Base-by-base conservation (phyloP, 92 coral and sea anemone species). In the Zoanthus solanderi region DNA sequence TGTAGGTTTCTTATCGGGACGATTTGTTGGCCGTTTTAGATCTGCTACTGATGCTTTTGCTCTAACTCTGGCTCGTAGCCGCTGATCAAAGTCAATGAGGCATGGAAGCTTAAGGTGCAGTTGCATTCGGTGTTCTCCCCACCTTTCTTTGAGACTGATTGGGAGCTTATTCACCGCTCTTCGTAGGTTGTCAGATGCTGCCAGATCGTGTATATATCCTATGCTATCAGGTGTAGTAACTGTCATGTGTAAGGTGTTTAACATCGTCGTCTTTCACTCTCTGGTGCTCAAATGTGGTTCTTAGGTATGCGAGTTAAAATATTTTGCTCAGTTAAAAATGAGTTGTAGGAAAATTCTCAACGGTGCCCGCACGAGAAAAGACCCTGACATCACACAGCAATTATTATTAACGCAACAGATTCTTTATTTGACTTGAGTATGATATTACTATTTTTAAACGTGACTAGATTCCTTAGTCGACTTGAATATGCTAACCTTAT, bases 111-210 rank as follows among this genome's bases (percentile, higher is more conserved):
- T 78, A 11, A 81, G 77, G 46, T 37, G 57, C 90, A 85, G 71
- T 42, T 61, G 68, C 81, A 76, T 76, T 76, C 66, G 66, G 81
- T 76, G 81, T 82, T 90, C 90, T 78, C 90, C 87, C 87, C 87
- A 90, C 10, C 87, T 84, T 31, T 50, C 60, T 73, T 87, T 90
- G 45, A 90, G 75, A 44, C 56, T 69, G 53, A 50, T 53, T 28
- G 93, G 87, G 50, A 90, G 78, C 90, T 90, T 87, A 18, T 78
- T 58, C 58, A 90, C 93, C 28, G 72, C 93, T 8, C 83, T 71
- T 66, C 88, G 78, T 69, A 90, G 46, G 83, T 78, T 87, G 71
- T 87, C 90, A 53, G 87, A 87, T 5, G 93, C 90, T 34, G 87
- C 90, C 74, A 79, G 71, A 52, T 90, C 93, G 48, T 80, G 87